Conservation (phyloP, 2,888 invertebrate genomes). For the Plemyria rubiginata region DNA sequence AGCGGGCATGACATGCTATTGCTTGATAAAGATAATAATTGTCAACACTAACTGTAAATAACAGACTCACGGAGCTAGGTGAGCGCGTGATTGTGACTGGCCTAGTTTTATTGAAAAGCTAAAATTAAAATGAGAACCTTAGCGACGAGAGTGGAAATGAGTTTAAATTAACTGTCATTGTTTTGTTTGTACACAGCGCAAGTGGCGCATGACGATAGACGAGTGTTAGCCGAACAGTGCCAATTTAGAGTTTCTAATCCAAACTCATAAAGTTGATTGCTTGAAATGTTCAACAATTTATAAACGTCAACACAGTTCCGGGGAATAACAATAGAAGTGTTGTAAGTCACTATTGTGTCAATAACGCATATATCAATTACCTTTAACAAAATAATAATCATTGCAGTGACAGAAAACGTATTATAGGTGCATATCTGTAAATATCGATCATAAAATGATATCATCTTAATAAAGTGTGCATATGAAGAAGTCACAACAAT, state of each 20-base stretch:
- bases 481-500: slow-evolving; percentile 29
- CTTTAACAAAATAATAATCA: slow-evolving; percentile 16
- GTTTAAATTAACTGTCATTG: slow-evolving; percentile 32
- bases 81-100: slow-evolving; percentile 46
- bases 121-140: slow-evolving; percentile 45
- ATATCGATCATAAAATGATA: slow-evolving; percentile 26
- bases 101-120: slow-evolving; percentile 51
- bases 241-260: slow-evolving; percentile 30
- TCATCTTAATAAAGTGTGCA: slow-evolving; percentile 34
- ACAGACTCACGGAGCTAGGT: slow-evolving; percentile 44
- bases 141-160: slow-evolving; percentile 36
- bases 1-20: slow-evolving; percentile 49
- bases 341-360: slow-evolving; percentile 12
- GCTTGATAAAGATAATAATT: slow-evolving; percentile 56
- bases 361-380: neutral
- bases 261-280: slow-evolving; percentile 26
- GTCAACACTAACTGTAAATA: slow-evolving; percentile 64
- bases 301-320: slow-evolving; percentile 6
- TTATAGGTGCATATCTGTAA: slow-evolving; percentile 11
- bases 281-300: slow-evolving; percentile 11
- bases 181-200: slow-evolving; percentile 34
- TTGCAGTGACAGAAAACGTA: neutral
- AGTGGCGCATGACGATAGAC: slow-evolving; percentile 3
- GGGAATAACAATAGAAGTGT: slow-evolving; percentile 5
- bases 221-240: slow-evolving; percentile 27